A percentile compares a stretch with the other conserved stretches of the same genome.
Evolutionary conservation across 2,113 vertebrate genomes (phyloP).

Genomic region (Epinephelus fuscoguttatus): DNA sequence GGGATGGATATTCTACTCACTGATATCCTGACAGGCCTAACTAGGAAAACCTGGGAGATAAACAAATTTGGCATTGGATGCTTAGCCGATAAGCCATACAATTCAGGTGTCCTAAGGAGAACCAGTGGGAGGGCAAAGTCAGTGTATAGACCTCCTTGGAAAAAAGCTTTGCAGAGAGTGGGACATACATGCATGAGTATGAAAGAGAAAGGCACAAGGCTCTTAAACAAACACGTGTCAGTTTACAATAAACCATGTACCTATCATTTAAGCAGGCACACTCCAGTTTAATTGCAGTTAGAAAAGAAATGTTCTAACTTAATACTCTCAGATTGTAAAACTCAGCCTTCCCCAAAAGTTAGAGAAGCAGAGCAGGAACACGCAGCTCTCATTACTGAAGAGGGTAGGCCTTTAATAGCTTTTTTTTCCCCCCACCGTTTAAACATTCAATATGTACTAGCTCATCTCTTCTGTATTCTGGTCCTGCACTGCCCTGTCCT

Average conservation of each 20-base stretch:
- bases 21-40: conserved; percentile 73
- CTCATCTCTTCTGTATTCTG: conserved; percentile 58
- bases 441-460: conserved; percentile 63
- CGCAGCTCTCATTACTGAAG: conserved; percentile 56
- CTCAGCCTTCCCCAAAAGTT: conserved; percentile 35
- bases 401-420: conserved; percentile 52
- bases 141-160: conserved; percentile 28
- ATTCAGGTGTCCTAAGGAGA: conserved; percentile 55
- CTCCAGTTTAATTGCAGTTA: conserved; percentile 19
- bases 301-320: conserved; percentile 47
- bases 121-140: conserved; percentile 54
- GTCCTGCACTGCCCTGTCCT: conserved; percentile 55
- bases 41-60: conserved; percentile 66
- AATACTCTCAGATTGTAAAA: conserved; percentile 67
- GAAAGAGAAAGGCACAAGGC: conserved; percentile 36
- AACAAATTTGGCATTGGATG: conserved; percentile 69
- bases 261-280: conserved; percentile 46
- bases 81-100: conserved; percentile 58
- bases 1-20: conserved; percentile 66
- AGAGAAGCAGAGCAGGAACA: conserved; percentile 39
- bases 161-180: conserved; percentile 37
- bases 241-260: conserved; percentile 55
- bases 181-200: conserved; percentile 24
- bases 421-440: conserved; percentile 44
- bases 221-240: conserved; percentile 52